Percentiles rank a stretch among this genome's conserved stretches.
Conservation (phyloP, 2,888 invertebrate species). For the Metallyticus violacea region DNA sequence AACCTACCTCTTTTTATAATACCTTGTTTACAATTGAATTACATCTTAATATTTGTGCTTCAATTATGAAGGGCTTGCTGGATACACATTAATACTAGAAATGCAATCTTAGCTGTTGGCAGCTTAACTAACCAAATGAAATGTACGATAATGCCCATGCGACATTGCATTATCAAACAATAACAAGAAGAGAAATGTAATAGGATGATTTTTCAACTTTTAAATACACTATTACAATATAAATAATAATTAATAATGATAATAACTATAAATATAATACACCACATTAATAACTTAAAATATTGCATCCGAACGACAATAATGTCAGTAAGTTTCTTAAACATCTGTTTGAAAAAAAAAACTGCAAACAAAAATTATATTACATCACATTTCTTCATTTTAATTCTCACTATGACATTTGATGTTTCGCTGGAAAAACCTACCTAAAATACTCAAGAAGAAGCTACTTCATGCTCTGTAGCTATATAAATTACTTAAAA, state of each 20-base stretch:
- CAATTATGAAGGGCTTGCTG: background rate
- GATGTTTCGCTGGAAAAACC: background rate
- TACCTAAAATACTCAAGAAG: background rate
- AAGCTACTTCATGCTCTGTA: background rate
- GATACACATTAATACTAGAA: background rate
- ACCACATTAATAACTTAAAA: slow-evolving; percentile 6
- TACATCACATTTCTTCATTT: background rate
- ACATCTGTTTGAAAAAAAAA: background rate
- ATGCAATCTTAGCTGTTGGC: background rate
- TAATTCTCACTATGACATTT: background rate
- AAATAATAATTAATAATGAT: slow-evolving; percentile 17
- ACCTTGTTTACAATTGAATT: background rate
- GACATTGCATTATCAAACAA: background rate
- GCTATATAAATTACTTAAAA: background rate
- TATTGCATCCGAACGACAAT: slow-evolving; percentile 13
- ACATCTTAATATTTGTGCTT: background rate
- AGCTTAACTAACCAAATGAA: background rate
- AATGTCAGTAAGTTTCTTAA: background rate
- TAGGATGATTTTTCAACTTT: slow-evolving; percentile 1
- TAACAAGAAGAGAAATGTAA: background rate
- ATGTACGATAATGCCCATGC: background rate
- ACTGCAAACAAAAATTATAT: slow-evolving; percentile 14
- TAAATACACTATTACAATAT: slow-evolving; percentile 12
- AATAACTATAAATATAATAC: slow-evolving; percentile 17
- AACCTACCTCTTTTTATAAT: background rate